phyloP scores from a whole-genome alignment of 92 coral and sea anemone genomes.

The Anthopleura xanthogrammica region DNA sequence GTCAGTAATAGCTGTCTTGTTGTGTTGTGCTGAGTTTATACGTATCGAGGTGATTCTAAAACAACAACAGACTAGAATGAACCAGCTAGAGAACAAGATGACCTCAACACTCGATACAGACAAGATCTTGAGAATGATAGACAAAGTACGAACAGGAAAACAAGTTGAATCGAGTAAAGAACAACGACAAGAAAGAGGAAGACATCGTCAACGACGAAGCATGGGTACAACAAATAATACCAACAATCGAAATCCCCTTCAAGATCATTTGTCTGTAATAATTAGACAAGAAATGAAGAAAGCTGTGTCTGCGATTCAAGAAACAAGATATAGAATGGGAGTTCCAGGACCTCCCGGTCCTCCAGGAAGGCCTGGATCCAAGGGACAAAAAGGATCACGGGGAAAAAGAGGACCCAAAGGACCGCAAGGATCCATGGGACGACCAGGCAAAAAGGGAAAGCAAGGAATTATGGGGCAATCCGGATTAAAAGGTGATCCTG shows the following conservation, averaged over 20 bases:
- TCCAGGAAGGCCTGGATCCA: constrained; percentile 6
- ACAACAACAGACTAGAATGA: constrained; percentile 11
- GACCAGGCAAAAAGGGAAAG: constrained; percentile 12
- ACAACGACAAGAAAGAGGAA: background rate
- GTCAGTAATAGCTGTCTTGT: constrained; percentile 11
- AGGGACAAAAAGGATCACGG: constrained; percentile 14
- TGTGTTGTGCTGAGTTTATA: constrained; percentile 28
- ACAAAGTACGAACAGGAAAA: background rate
- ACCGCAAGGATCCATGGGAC: constrained; percentile 15
- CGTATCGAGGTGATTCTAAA: constrained; percentile 23
- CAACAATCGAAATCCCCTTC: background rate
- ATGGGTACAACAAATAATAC: background rate
- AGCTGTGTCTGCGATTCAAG: background rate
- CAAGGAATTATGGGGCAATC: constrained; percentile 32
- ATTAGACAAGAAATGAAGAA: background rate
- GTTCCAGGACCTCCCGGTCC: constrained; percentile 26
- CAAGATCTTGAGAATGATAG: background rate
- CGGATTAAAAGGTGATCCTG: constrained; percentile 32
- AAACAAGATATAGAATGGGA: background rate
- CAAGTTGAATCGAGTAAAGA: background rate
- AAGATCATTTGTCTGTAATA: background rate
- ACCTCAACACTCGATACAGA: constrained; percentile 3
- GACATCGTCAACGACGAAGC: background rate
- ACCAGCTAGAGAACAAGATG: constrained; percentile 17
- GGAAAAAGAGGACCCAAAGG: constrained; percentile 19